Evolutionary conservation across 30 jellyfish, hydroid and myxozoan species (phyloP).

Genomic region (Sanderia malayensis): DNA sequence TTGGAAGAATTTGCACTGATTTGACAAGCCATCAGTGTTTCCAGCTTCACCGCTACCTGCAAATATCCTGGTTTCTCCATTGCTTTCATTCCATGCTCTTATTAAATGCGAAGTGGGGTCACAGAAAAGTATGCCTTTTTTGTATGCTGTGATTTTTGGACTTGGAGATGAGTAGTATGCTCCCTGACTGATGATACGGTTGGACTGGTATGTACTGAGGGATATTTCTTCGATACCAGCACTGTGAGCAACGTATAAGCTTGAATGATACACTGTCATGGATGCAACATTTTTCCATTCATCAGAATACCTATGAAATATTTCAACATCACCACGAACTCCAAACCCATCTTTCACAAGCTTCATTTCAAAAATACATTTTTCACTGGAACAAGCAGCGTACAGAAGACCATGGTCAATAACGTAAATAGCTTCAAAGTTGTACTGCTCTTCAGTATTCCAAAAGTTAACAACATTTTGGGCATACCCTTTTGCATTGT

Average conservation of each 20-base stretch:
- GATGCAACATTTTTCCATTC: background rate
- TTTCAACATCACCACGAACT: slow-evolving; percentile 10
- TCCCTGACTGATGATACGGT: background rate
- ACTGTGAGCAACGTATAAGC: slow-evolving; percentile 8
- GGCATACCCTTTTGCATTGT: slow-evolving; percentile 18
- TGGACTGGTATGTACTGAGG: background rate
- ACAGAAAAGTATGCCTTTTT: slow-evolving; percentile 6
- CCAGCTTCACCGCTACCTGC: slow-evolving; percentile 17
- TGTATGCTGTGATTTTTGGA: slow-evolving; percentile 7
- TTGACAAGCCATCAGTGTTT: slow-evolving; percentile 22
- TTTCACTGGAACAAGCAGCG: slow-evolving; percentile 1
- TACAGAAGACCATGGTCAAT: slow-evolving; percentile 1
- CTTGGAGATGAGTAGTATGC: slow-evolving; percentile 7
- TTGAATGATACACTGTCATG: slow-evolving; percentile 4
- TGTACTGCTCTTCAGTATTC: background rate
- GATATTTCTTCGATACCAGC: background rate
- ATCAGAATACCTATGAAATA: background rate
- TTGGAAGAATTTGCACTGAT: slow-evolving; percentile 3
- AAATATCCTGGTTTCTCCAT: background rate
- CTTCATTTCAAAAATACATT: background rate
- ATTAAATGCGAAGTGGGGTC: slow-evolving; percentile 9
- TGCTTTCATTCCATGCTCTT: slow-evolving; percentile 10
- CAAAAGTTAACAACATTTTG: slow-evolving; percentile 7
- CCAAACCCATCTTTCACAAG: background rate
- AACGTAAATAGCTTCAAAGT: background rate